Evolutionary conservation across 2,888 invertebrate genomes (phyloP).

Genomic region (Julus scanicus): DNA sequence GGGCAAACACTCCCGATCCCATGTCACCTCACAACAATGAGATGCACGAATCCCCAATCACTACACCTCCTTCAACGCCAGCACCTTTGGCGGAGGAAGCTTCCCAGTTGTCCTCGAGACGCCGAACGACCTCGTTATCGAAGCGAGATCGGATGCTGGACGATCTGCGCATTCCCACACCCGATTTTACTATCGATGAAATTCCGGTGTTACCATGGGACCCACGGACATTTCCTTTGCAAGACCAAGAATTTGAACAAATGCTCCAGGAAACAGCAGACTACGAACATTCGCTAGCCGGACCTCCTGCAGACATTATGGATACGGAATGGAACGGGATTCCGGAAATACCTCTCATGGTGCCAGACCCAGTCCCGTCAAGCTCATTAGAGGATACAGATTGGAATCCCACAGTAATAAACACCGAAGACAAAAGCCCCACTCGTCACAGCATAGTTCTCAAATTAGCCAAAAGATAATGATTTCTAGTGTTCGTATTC

Average conservation of each 20-base stretch:
- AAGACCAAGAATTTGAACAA: constrained; percentile 75
- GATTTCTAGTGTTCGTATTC: constrained; percentile 27
- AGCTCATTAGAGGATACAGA: constrained; percentile 80
- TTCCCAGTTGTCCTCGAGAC: constrained; percentile 49
- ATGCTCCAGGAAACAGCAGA: constrained; percentile 71
- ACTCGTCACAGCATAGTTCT: constrained; percentile 57
- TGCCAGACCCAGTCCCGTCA: constrained; percentile 68
- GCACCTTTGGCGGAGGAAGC: constrained; percentile 45
- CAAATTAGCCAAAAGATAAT: constrained; percentile 60
- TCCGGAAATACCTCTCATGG: constrained; percentile 67
- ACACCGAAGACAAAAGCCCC: constrained; percentile 50
- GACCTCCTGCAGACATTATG: constrained; percentile 20
- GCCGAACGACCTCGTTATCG: constrained; percentile 59
- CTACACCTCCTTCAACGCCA: constrained; percentile 58
- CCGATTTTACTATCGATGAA: constrained; percentile 70
- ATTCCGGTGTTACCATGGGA: constrained; percentile 78
- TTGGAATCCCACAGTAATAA: constrained; percentile 69
- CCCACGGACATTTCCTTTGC: constrained; percentile 78
- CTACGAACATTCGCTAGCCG: constrained; percentile 8
- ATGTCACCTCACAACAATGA: constrained; percentile 58
- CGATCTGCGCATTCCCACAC: constrained; percentile 61
- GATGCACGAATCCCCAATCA: constrained; percentile 57
- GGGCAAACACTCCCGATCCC: constrained; percentile 76
- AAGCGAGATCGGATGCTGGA: constrained; percentile 55
- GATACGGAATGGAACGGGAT: constrained; percentile 47